phyloP scores from a whole-genome alignment of 53 echinoderm and acorn worm species.

The Glandiceps talaboti region DNA sequence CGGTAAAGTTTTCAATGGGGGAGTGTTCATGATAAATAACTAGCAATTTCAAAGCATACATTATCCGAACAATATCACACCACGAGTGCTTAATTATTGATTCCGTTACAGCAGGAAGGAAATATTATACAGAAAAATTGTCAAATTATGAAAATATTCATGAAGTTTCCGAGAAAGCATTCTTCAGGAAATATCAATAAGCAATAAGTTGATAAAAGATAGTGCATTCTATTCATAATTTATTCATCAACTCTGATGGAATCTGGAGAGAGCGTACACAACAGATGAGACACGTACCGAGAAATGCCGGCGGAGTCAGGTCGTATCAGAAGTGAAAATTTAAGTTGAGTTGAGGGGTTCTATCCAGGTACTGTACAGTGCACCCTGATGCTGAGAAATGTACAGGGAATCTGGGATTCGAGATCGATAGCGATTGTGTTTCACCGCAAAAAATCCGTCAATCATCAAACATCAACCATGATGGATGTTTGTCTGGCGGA shows the following conservation, averaged over 20 bases:
- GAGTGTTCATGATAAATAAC: too few relatives aligned
- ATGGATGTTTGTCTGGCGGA: too few relatives aligned
- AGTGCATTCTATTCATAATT: background rate
- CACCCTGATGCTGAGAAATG: background rate
- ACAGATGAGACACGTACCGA: background rate
- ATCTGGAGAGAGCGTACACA: background rate
- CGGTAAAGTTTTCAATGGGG: too few relatives aligned
- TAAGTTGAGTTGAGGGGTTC: background rate
- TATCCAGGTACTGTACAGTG: background rate
- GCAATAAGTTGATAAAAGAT: background rate
- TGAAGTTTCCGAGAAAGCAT: background rate
- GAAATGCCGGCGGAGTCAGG: background rate
- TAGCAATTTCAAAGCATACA: too few relatives aligned
- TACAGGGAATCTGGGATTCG: background rate
- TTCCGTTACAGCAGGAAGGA: too few relatives aligned
- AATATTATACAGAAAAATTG: too few relatives aligned
- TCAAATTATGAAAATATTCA: background rate
- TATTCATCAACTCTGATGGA: background rate
- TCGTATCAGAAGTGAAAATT: background rate
- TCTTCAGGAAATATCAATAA: background rate
- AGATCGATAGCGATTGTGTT: background rate
- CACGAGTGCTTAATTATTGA: too few relatives aligned
- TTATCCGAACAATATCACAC: too few relatives aligned
- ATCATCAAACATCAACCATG: too few relatives aligned
- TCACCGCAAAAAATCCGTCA: background rate